Conservation (phyloP, 2,888 invertebrate species). For the Scaptomyza tumidula region DNA sequence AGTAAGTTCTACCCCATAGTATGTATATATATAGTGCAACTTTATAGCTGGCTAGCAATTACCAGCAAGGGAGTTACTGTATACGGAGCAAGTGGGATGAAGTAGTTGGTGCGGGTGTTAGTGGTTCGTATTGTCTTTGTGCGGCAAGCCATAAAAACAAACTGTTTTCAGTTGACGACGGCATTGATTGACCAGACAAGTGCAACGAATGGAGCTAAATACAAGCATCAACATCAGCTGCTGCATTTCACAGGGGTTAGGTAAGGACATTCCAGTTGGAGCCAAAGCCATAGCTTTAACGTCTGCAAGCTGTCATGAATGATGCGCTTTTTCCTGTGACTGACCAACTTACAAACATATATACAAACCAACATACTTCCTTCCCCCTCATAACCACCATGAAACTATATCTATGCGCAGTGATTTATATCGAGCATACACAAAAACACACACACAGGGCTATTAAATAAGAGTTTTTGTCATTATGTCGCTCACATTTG, state of each 20-base stretch:
- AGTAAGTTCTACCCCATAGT: neutral
- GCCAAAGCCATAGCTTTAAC: conserved; percentile 24
- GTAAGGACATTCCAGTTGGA: conserved; percentile 12
- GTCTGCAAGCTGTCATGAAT: conserved; percentile 69
- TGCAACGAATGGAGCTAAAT: conserved; percentile 69
- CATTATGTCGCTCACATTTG: conserved; percentile 59
- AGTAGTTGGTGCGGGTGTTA: neutral
- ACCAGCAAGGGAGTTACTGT: conserved; percentile 44
- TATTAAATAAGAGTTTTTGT: conserved; percentile 70
- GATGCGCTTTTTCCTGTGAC: conserved; percentile 71
- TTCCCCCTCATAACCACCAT: neutral
- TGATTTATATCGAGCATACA: conserved; percentile 60
- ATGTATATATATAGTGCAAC: conserved; percentile 42
- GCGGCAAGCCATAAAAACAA: conserved; percentile 71
- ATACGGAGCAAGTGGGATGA: neutral
- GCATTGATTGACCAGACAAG: conserved; percentile 79
- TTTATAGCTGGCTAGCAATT: conserved; percentile 70
- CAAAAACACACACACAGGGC: conserved; percentile 50
- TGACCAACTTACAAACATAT: conserved; percentile 46
- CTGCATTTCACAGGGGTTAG: conserved; percentile 59
- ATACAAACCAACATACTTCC: neutral
- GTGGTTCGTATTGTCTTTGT: conserved; percentile 64
- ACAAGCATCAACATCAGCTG: conserved; percentile 65
- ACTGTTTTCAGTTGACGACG: conserved; percentile 67
- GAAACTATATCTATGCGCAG: conserved; percentile 52